These are phyloP conservation scores for Corythoichthys haematopterus DNA, from an alignment of 2,113 vertebrate genomes.

Conservation along the genomic window DNA sequence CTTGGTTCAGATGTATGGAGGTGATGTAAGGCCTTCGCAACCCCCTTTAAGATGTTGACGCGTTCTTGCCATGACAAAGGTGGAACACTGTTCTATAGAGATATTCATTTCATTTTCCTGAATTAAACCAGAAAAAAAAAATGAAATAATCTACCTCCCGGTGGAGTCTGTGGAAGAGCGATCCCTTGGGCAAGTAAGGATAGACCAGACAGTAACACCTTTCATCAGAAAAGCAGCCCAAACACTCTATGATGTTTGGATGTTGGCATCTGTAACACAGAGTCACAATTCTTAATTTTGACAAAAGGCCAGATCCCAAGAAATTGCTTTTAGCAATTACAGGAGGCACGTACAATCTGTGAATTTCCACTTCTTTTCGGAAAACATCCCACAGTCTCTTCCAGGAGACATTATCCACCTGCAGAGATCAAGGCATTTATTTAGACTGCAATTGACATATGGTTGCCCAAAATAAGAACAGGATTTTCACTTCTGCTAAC, in stretches of 20 bases:
- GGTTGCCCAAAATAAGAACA: not conserved
- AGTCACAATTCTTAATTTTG: rapidly evolving
- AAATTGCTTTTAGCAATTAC: not conserved
- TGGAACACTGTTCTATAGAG: slow-evolving; percentile 28
- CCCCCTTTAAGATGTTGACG: slow-evolving; percentile 60
- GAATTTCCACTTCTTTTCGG: slow-evolving; percentile 72
- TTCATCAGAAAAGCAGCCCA: slow-evolving; percentile 62
- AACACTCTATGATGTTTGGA: slow-evolving; percentile 67
- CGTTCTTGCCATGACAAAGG: slow-evolving; percentile 63
- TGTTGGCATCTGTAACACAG: slow-evolving; percentile 57
- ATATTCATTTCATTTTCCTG: not conserved
- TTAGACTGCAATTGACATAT: not conserved
- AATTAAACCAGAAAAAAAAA: not conserved
- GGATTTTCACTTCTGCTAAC: not conserved
- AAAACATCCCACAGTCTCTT: slow-evolving; percentile 71
- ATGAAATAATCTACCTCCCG: slow-evolving; percentile 28
- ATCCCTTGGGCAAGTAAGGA: slow-evolving; percentile 71
- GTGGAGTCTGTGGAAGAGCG: slow-evolving; percentile 68
- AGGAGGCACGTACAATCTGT: slow-evolving; percentile 64
- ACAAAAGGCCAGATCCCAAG: not conserved
- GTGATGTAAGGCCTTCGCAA: slow-evolving; percentile 55
- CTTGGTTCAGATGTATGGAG: slow-evolving; percentile 57
- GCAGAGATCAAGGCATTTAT: not conserved
- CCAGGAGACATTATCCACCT: slow-evolving; percentile 49
- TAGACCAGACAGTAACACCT: slow-evolving; percentile 67